Conservation (phyloP, 1,140 invertebrate species). For the Idris sp. region DNA sequence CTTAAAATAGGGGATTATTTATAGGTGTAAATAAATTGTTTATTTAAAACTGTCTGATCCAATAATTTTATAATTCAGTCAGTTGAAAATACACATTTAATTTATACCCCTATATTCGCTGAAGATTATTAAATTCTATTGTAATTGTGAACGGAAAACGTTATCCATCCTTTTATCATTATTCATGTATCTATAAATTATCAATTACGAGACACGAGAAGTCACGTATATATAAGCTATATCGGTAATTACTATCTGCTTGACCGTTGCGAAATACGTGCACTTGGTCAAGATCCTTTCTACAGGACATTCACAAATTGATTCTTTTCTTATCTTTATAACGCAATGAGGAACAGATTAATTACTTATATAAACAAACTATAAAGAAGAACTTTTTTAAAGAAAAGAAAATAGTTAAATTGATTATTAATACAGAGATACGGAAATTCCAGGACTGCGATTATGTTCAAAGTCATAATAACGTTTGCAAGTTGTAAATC, state of each 20-base stretch:
- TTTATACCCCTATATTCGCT: too few species aligned
- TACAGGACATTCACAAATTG: conserved; percentile 28
- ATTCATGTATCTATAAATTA: conserved; percentile 54
- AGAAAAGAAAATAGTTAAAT: too few species aligned
- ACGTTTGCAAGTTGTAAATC: too few species aligned
- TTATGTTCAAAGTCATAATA: too few species aligned
- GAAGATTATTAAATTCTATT: conserved; percentile 23
- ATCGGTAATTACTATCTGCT: conserved; percentile 36
- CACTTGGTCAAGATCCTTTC: conserved; percentile 40
- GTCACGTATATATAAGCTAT: conserved; percentile 27
- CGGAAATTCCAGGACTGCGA: too few species aligned
- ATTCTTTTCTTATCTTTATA: conserved; percentile 3
- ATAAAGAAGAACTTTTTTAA: too few species aligned
- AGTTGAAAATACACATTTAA: too few species aligned
- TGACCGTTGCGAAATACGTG: conserved; percentile 29
- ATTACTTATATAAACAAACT: conserved; percentile 3
- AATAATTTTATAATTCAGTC: too few species aligned
- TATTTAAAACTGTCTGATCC: too few species aligned
- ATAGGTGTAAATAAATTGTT: too few species aligned
- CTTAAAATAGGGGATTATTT: too few species aligned
- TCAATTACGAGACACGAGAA: conserved; percentile 41
- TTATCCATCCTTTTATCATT: conserved; percentile 36
- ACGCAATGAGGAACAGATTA: conserved; percentile 1
- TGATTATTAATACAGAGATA: too few species aligned
- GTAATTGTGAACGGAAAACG: conserved; percentile 23